A percentile compares a stretch with the other conserved stretches of the same genome.
Conservation (phyloP, 2,888 invertebrate genomes). For the Leptura quadrifasciata region DNA sequence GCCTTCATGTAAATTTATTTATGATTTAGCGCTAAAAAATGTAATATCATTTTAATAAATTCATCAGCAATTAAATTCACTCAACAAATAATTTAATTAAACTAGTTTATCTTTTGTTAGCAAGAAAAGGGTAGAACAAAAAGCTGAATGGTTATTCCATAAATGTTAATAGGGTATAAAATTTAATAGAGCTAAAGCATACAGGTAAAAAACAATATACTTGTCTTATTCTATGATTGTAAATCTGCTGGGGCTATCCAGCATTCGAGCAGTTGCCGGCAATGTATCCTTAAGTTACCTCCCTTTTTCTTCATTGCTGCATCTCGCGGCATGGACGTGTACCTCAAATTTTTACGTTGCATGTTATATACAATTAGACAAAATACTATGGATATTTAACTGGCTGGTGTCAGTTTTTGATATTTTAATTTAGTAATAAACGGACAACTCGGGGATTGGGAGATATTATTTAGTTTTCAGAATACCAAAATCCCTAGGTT, state of each 20-base stretch:
- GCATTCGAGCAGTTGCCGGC: conserved; percentile 43
- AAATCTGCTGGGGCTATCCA: conserved; percentile 10
- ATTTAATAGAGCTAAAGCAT: neutral
- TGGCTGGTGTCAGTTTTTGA: too few species aligned
- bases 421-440: too few species aligned
- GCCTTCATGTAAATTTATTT: too few species aligned
- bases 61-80: neutral
- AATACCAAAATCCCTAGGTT: too few species aligned
- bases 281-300: conserved; percentile 32
- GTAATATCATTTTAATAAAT: neutral
- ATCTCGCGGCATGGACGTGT: conserved; percentile 13
- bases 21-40: too few species aligned
- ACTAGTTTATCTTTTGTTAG: conserved; percentile 1
- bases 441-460: too few species aligned
- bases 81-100: neutral
- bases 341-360: neutral
- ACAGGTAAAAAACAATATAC: conserved; percentile 42
- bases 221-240: conserved; percentile 43
- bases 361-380: neutral
- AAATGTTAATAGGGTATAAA: conserved; percentile 23
- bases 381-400: too few species aligned
- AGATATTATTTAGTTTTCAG: too few species aligned
- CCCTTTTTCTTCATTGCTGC: conserved; percentile 6
- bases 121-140: neutral
- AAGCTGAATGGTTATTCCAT: conserved; percentile 14